Evolutionary conservation across 2,888 invertebrate genomes (phyloP), one percentile per base, ranked within the genome.

Genomic region (Conchocele bisecta): DNA sequence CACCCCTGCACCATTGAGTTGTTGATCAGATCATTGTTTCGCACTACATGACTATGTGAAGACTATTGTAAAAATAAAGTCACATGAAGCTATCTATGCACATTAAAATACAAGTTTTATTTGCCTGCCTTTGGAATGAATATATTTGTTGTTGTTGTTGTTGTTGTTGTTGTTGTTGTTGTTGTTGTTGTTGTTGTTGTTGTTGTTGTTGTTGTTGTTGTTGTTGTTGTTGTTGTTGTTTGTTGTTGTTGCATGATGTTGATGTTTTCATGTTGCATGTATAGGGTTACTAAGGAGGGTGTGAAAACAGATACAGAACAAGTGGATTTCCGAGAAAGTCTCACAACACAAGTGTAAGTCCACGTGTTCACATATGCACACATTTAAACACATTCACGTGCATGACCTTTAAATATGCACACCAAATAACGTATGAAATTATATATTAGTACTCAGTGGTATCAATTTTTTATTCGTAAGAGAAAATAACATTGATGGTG

Each of bases 221-320:
- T 15, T 61, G 41, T 61, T 61, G 39, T 50, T 44, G n/a, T 20
- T 20, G 1, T 31, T 11, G 15, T 15, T 24, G n/a, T n/a, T 39
- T 20, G 26, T n/a, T 3, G 15, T 29, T 33, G 24, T 50, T 15
- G 26, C 22, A n/a, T n/a, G n/a, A 37, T 13, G n/a, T 39, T 3
- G 20, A 39, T 3, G 39, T 39, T 42, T 42, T 20, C 24, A 42
- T 24, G 11, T 9, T 42, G 42, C 20, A 42, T 22, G 42, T 51
- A 59, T 67, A 83, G 83, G 56, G 68, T 76, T 72, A 83, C 83
- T 24, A 81, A 79, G 56, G 83, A 76, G 50, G 83, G 79, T 31
- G 79, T 83, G 13, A 65, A 68, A 39, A 60, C 63, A 20, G 72
- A 66, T 22, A 65, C 76, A 6, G 76, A 81, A 41, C 83, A 83